phyloP scores from a whole-genome alignment of 2,113 vertebrate species.

The Pardalotus punctatus region DNA sequence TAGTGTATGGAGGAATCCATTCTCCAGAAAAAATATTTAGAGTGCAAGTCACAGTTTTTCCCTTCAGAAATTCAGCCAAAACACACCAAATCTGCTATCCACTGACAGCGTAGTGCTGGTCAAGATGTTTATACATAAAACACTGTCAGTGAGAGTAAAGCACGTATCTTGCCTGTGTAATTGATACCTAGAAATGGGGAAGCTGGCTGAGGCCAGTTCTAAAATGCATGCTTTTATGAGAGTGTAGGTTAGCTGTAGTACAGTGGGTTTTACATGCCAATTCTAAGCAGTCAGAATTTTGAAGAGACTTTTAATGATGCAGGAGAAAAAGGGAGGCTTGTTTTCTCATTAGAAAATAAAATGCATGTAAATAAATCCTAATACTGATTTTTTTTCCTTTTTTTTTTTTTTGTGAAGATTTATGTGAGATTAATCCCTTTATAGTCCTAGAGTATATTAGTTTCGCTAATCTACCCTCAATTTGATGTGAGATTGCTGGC shows the following conservation, averaged over 20 bases:
- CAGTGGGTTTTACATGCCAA: not conserved
- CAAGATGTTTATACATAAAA: constrained; percentile 16
- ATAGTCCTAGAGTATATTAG: not conserved
- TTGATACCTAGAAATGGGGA: not conserved
- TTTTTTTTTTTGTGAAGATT: not conserved
- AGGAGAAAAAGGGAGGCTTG: not conserved
- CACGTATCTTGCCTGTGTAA: not conserved
- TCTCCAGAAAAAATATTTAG: constrained; percentile 56
- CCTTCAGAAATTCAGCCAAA: constrained; percentile 37
- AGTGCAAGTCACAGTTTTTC: constrained; percentile 21
- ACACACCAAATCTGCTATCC: not conserved
- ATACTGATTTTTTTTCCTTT: fast-evolving
- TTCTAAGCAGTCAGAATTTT: not conserved
- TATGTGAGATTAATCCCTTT: not conserved
- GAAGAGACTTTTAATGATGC: not conserved
- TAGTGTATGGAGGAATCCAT: not conserved
- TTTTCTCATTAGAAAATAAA: not conserved
- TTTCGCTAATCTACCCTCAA: not conserved
- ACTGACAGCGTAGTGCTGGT: not conserved
- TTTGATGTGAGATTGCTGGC: not conserved
- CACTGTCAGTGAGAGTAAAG: not conserved
- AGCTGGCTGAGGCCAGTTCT: not conserved
- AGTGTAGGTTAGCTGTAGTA: not conserved
- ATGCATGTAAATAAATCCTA: not conserved
- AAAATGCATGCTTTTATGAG: not conserved